Conservation (phyloP, 1,140 invertebrate species). For the Paracyclopina nana region DNA sequence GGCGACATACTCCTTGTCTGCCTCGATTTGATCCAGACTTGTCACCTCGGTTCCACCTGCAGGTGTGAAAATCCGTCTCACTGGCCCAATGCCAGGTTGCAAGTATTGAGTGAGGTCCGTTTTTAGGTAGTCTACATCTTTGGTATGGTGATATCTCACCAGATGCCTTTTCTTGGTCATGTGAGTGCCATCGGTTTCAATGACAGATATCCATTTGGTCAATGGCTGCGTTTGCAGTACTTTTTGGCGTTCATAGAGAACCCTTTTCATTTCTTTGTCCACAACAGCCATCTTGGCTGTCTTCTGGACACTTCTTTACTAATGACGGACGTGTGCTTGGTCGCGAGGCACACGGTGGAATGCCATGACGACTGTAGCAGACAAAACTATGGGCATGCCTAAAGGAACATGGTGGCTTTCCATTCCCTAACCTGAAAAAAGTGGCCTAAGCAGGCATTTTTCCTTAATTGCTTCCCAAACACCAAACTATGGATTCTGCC, state of each 20-base stretch:
- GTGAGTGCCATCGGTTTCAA: background rate
- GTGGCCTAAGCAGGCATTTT: too few species aligned
- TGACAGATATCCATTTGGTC: background rate
- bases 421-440: too few species aligned
- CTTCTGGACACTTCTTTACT: too few species aligned
- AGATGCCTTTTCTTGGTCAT: conserved; percentile 1
- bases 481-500: too few species aligned
- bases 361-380: too few species aligned
- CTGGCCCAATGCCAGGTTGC: background rate
- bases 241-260: background rate
- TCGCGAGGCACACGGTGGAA: too few species aligned
- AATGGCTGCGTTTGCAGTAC: background rate
- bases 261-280: too few species aligned
- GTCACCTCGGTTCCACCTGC: background rate
- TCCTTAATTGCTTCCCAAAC: too few species aligned
- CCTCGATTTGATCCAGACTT: background rate
- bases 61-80: background rate
- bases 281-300: too few species aligned
- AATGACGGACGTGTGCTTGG: too few species aligned
- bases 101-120: background rate
- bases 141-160: background rate
- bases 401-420: too few species aligned
- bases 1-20: background rate
- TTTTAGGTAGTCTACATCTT: background rate
- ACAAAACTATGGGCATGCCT: too few species aligned